Evolutionary conservation across 1,140 invertebrate genomes (phyloP), one percentile per base, ranked within the genome.

Genomic region (Papilio aristodemus): DNA sequence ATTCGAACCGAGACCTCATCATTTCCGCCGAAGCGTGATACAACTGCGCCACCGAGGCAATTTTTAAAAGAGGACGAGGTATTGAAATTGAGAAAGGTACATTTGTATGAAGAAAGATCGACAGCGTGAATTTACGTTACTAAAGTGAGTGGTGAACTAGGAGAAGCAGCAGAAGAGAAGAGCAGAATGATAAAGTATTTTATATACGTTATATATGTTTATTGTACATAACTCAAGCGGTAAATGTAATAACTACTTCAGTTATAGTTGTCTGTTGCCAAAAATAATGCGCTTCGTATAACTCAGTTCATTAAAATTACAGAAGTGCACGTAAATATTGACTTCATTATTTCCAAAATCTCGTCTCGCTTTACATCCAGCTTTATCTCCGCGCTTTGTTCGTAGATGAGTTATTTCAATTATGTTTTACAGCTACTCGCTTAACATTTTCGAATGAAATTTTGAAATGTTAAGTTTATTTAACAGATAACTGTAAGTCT

Each of bases 301-400:
- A 54, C 17, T 46, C 43, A 19, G 43, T 54, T 54, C 46, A 54
- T 54, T 54, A 54, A 54, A 54, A 54, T 54, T 22, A 54, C 19
- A 11, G 8, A 46, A 14, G 6, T 54, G 46, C 19, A 54, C 22
- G 14, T 46, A 19, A 50, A 50, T 50, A 54, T 54, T 54, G 22
- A 54, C 46, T 54, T 54, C 46, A 54, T 54, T 46, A 19, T 46
- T 19, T 54, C 19, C 19, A 54, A 25, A 54, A 54, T 54, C 10
- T 54, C n/a, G 8, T 22, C 19, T 54, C 46, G 22, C n/a, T 54
- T 25, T 10, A 10, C 46, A 22, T 22, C 5, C 46, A 22, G 46
- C 3, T 22, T 22, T 54, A 17, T 25, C 46, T 54, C 46, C 1
- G 46, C 17, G 11, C 4, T 19, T 50, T 50, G 43, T 54, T 22